phyloP scores from a whole-genome alignment of 1,140 invertebrate species.

The Panagrolaimus sp. region DNA sequence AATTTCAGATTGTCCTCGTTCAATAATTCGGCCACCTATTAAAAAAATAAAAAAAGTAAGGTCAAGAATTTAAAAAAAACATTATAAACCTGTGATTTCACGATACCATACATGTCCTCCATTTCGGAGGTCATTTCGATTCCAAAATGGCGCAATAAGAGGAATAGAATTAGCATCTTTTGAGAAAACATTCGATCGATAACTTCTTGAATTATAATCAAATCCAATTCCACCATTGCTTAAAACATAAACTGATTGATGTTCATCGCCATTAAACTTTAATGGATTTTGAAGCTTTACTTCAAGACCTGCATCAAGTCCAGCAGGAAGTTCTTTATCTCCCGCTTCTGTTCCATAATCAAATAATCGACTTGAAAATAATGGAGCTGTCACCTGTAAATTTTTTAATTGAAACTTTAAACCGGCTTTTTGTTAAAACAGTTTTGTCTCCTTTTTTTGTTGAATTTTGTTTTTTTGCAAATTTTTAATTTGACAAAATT shows the following conservation, averaged over 20 bases:
- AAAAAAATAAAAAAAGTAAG: conserved; percentile 12
- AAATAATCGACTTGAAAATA: conserved; percentile 56
- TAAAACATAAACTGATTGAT: conserved; percentile 48
- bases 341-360: conserved; percentile 52
- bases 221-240: conserved; percentile 56
- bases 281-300: conserved; percentile 47
- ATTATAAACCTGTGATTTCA: conserved; percentile 36
- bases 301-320: conserved; percentile 48
- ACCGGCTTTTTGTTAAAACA: no score
- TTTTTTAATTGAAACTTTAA: no score
- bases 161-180: conserved; percentile 18
- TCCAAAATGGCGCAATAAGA: conserved; percentile 56
- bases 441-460: no score
- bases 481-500: no score
- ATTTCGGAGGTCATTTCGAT: conserved; percentile 53
- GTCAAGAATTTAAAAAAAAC: conserved; percentile 1
- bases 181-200: conserved; percentile 51
- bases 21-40: conserved; percentile 52
- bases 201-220: conserved; percentile 38
- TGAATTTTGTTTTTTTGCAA: no score
- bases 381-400: conserved; percentile 55
- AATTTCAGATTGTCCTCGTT: conserved; percentile 56
- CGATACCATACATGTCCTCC: conserved; percentile 55
- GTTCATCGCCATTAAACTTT: conserved; percentile 49
- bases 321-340: conserved; percentile 43